Evolutionary conservation across 1,140 invertebrate genomes (phyloP), one percentile per base, ranked within the genome.

Genomic region (Stegodyphus dumicola): DNA sequence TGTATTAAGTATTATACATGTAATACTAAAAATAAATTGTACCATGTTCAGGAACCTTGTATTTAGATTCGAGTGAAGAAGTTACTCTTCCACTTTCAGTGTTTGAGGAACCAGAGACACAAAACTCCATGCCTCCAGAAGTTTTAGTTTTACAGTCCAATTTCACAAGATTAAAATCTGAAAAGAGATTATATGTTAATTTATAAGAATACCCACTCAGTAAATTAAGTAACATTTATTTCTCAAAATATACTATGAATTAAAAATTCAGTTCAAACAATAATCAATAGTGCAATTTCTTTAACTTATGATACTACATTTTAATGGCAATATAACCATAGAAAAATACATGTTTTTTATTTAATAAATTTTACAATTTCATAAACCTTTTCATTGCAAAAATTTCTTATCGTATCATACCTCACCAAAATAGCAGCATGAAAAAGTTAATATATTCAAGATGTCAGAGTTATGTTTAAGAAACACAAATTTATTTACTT

Each of bases 71-170:
- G 88, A 99, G 93, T 79, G 93, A 95, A 75, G 96, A 85, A 17
- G 60, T 10, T 13, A 85, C 81, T 76, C 69, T 85, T 60, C 81
- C 81, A 69, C 48, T 85, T 17, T 85, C 81, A 77, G 74, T 85
- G 91, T 96, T 96, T 66, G 95, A 96, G 87, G 93, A 93, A 84
- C 97, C 96, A 87, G 94, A 95, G 87, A 95, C 95, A 89, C 93
- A 94, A 90, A 99, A 98, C 91, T 99, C 96, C 86, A 99, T 96
- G 78, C 97, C 96, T 88, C 94, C 95, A 65, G 92, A 92, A 65
- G 97, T 98, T 91, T 97, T 98, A 80, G 97, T 97, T 91, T 98
- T 99, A 86, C 96, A 93, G 90, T 99, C 97, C 87, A 99, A 91
- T 92, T 99, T 99, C 88, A 97, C 93, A 49, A 97, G 92, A 88